Conservation (phyloP, 2,797 vertebrate species). For the Forpus xanthops region DNA sequence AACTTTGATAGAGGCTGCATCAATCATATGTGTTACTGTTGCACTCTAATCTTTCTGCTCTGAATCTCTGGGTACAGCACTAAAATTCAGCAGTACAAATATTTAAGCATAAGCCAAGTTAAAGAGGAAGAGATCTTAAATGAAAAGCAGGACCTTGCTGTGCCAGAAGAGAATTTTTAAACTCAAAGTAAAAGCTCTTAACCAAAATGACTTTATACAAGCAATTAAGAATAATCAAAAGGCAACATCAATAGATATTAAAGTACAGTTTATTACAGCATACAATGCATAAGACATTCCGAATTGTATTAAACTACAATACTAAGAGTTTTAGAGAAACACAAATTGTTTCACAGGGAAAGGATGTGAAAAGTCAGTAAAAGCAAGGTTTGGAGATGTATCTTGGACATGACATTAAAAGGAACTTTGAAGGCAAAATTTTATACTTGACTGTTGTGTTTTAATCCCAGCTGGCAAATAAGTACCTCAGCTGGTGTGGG, state of each 20-base stretch:
- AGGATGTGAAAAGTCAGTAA: not conserved
- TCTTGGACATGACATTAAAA: not conserved
- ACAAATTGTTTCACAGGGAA: not conserved
- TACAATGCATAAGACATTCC: not conserved
- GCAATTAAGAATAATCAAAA: not conserved
- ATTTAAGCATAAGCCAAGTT: conserved; percentile 9
- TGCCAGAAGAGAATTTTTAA: not conserved
- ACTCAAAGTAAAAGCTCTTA: not conserved
- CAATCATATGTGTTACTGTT: conserved; percentile 18
- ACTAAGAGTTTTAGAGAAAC: not conserved
- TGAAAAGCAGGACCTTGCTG: not conserved
- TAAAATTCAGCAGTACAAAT: conserved; percentile 32
- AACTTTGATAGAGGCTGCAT: not conserved
- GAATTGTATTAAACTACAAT: not conserved
- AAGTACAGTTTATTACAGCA: not conserved
- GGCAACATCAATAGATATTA: not conserved
- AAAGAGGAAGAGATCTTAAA: conserved; percentile 17
- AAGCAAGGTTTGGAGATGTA: not conserved
- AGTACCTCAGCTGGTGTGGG: not conserved
- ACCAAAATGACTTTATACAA: not conserved
- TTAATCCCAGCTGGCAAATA: not conserved
- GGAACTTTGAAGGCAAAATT: not conserved
- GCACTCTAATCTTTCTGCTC: not conserved
- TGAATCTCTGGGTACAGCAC: not conserved
- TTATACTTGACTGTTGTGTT: not conserved